These are phyloP conservation scores for Heliconius sara DNA, from an alignment of 2,888 invertebrate species.

Conservation along the genomic window DNA sequence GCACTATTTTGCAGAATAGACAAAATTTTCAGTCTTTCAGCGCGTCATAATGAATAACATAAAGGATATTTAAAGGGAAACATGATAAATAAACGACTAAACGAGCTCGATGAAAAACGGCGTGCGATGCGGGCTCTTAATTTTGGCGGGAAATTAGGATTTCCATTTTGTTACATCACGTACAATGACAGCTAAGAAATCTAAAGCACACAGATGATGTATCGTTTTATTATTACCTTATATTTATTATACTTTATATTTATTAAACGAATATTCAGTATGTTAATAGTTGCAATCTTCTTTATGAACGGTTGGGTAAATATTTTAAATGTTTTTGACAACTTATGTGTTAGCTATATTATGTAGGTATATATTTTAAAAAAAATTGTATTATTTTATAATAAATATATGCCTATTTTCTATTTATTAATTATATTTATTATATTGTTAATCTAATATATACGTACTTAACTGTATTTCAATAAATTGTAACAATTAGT, in stretches of 20 bases:
- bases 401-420: background rate
- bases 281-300: background rate
- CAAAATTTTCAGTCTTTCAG: slow-evolving; percentile 81
- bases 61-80: slow-evolving; percentile 76
- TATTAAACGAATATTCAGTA: background rate
- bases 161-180: slow-evolving; percentile 60
- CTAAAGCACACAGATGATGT: slow-evolving; percentile 19
- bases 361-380: no score
- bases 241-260: no score
- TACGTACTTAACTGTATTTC: background rate
- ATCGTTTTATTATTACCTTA: background rate
- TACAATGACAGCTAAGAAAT: slow-evolving; percentile 41
- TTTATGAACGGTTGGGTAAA: background rate
- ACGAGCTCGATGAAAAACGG: slow-evolving; percentile 76
- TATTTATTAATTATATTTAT: background rate
- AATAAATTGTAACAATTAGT: slow-evolving; percentile 3
- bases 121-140: slow-evolving; percentile 70
- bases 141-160: slow-evolving; percentile 72
- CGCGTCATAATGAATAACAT: slow-evolving; percentile 76
- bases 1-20: slow-evolving; percentile 82
- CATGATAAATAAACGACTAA: slow-evolving; percentile 75
- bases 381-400: background rate
- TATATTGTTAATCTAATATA: background rate
- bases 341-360: no score
- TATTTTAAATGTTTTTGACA: background rate